Percentiles rank a stretch among this genome's conserved stretches.
Evolutionary conservation across 2,797 vertebrate genomes (phyloP).

Genomic region (Pangasius macronema): DNA sequence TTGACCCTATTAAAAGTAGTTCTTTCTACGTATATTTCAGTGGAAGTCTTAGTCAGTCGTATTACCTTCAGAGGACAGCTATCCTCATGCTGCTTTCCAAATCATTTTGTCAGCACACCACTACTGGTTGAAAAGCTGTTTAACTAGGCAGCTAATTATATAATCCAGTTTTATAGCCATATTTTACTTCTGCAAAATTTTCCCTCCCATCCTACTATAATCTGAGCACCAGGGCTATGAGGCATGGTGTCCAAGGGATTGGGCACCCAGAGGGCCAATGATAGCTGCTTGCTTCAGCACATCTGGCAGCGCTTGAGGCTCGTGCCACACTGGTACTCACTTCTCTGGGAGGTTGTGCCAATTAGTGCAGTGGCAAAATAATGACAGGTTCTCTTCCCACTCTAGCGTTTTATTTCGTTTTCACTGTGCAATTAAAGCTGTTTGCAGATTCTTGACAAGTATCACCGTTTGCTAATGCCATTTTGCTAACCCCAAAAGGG

Average conservation of each 20-base stretch:
- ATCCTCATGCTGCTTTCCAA: background rate
- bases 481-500: background rate
- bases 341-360: slow-evolving; percentile 52
- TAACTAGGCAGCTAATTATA: background rate
- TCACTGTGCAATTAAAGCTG: slow-evolving; percentile 58
- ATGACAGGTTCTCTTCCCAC: slow-evolving; percentile 58
- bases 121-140: background rate
- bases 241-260: background rate
- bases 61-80: no score
- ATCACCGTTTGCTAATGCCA: slow-evolving; percentile 29
- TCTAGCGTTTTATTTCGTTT: slow-evolving; percentile 57
- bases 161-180: background rate
- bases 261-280: background rate
- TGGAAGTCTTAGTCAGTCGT: no score
- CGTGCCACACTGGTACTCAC: slow-evolving; percentile 42
- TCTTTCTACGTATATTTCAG: no score
- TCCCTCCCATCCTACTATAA: background rate
- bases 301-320: slow-evolving; percentile 46
- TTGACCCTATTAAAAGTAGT: no score
- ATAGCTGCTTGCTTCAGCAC: background rate
- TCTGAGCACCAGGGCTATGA: background rate
- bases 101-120: background rate
- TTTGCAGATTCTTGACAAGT: slow-evolving; percentile 53
- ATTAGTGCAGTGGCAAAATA: slow-evolving; percentile 44
- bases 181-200: background rate